Percentiles rank a stretch among this genome's conserved stretches.
Evolutionary conservation across 2,113 vertebrate species (phyloP).

Genomic region (Speoplatyrhinus poulsoni): DNA sequence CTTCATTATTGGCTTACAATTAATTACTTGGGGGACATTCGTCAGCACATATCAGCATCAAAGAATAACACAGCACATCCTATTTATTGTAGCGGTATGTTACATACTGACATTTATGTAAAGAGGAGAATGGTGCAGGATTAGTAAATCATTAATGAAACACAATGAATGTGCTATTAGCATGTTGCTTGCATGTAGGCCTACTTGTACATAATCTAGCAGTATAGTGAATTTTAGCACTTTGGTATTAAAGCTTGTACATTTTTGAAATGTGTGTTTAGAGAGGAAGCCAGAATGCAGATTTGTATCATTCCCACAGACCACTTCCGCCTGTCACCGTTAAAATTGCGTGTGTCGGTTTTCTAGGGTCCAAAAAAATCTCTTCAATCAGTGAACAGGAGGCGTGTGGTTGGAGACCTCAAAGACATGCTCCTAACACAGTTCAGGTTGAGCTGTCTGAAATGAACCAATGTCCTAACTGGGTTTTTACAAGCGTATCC

Average conservation of each 20-base stretch:
- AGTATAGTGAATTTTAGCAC: neutral
- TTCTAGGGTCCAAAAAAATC: slow-evolving; percentile 41
- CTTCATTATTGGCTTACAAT: neutral
- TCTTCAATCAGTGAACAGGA: slow-evolving; percentile 39
- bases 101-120: too few species aligned
- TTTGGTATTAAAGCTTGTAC: neutral
- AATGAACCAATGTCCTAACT: too few species aligned
- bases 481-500: neutral
- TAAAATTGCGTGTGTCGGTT: slow-evolving; percentile 67
- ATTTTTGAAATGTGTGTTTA: slow-evolving; percentile 30
- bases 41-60: too few species aligned
- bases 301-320: slow-evolving; percentile 57
- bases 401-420: slow-evolving; percentile 40
- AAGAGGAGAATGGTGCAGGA: too few species aligned
- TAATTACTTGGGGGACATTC: too few species aligned
- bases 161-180: too few species aligned
- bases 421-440: neutral
- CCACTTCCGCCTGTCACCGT: slow-evolving; percentile 70
- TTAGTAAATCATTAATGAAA: too few species aligned
- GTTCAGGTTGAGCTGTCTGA: too few species aligned
- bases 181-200: too few species aligned
- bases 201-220: too few species aligned
- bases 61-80: too few species aligned
- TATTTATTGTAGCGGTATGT: too few species aligned
- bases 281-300: slow-evolving; percentile 56